phyloP scores from a whole-genome alignment of 1,140 invertebrate species.

The Pogonomyrmex californicus region DNA sequence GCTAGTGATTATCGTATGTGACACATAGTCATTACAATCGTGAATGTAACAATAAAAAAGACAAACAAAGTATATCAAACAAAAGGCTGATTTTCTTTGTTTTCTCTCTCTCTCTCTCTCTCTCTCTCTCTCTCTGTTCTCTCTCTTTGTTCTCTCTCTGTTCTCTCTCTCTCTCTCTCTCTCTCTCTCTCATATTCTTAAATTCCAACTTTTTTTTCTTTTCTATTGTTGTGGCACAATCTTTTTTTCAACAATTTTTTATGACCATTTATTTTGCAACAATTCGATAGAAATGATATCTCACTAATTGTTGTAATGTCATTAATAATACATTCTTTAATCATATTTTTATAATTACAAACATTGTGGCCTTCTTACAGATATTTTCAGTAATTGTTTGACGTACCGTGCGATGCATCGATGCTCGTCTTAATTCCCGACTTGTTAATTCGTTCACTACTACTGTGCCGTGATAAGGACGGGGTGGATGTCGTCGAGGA shows the following conservation, averaged over 20 bases:
- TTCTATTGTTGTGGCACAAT: too few species aligned
- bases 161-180: too few species aligned
- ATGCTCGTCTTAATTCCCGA: conserved; percentile 74
- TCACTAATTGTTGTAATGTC: neutral
- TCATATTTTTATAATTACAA: neutral
- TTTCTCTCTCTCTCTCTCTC: neutral
- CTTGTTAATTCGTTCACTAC: conserved; percentile 82
- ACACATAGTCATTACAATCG: neutral
- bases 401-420: conserved; percentile 78
- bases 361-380: too few species aligned
- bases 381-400: neutral
- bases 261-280: too few species aligned
- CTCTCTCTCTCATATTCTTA: too few species aligned
- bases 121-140: too few species aligned
- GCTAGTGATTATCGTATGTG: neutral
- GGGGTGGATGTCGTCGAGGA: conserved; percentile 85
- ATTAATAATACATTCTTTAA: neutral
- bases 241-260: too few species aligned
- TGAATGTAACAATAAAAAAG: neutral
- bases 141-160: neutral
- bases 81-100: neutral
- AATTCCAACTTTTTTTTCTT: too few species aligned
- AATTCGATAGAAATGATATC: too few species aligned
- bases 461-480: conserved; percentile 84
- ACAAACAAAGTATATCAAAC: neutral